Evolutionary conservation across 2,888 invertebrate genomes (phyloP), one percentile per base, ranked within the genome.

Genomic region (Spialia ferax): DNA sequence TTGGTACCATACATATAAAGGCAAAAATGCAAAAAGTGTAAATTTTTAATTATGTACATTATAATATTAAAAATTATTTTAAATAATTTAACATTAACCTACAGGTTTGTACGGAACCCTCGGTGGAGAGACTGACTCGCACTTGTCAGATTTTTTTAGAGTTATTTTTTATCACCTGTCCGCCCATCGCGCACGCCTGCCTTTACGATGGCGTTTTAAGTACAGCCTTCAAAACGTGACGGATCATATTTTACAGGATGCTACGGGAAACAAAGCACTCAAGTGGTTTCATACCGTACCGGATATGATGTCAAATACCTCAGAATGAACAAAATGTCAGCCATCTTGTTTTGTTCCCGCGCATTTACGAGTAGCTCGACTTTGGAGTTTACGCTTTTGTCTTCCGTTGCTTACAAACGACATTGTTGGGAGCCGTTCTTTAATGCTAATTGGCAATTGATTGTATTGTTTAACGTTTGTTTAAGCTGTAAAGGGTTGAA

Each of bases 291-390:
- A 45, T 18, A 45, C 15, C 18, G 6, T 6, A 18, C 45, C 35
- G 13, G 5, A 8, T 32, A 32, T 18, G 7, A 18, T 10, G 18
- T 18, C 15, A 18, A 45, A 2, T 45, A 45, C 7, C 0, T 2
- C 7, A 45, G 8, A 45, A 8, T 18, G 6, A 1, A 1, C 5
- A 8, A 18, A 18, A 45, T 18, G 18, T 45, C 45, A 45, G 45
- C 45, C 45, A 45, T 45, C 45, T 45, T 45, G 45, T 45, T 45
- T 18, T 18, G 45, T 45, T 45, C 18, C 45, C 45, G 26, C 42
- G 15, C 45, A 6, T 18, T 2, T n/a, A n/a, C 2, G 6, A 10
- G 10, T 7, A 1, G 45, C n/a, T n/a, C 45, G 45, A 2, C 15
- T 45, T 45, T 18, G 18, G 18, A 18, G 45, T 18, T 45, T 18